A percentile compares a stretch with the other conserved stretches of the same genome.
These are phyloP conservation scores for Petrophora chlorosata DNA, from an alignment of 2,888 invertebrate genomes.

Conservation along the genomic window DNA sequence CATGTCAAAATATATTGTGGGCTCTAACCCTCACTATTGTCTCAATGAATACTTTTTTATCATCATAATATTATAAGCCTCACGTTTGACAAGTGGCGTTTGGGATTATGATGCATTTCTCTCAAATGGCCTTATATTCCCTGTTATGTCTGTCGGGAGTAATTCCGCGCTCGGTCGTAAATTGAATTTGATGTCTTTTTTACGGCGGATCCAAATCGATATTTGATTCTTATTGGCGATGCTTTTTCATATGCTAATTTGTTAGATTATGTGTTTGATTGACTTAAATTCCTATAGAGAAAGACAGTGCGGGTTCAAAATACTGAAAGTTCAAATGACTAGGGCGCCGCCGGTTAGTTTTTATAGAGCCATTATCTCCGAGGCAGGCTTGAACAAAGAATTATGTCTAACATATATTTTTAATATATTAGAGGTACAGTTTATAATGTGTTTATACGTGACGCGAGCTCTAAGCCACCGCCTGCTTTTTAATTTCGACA, in stretches of 20 bases:
- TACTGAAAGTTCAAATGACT: constrained; percentile 25
- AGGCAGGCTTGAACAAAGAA: constrained; percentile 42
- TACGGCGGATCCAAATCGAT: constrained; percentile 71
- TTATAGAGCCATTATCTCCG: constrained; percentile 41
- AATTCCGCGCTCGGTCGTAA: constrained; percentile 66
- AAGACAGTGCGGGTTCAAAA: constrained; percentile 8
- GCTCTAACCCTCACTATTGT: constrained; percentile 76
- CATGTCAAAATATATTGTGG: constrained; percentile 78
- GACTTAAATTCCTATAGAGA: constrained; percentile 18
- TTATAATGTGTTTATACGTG: constrained; percentile 77
- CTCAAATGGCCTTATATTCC: constrained; percentile 42
- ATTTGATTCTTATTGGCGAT: constrained; percentile 66
- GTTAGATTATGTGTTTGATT: constrained; percentile 56
- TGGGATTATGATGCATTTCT: constrained; percentile 70
- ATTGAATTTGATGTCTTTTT: constrained; percentile 78
- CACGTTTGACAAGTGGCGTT: constrained; percentile 75
- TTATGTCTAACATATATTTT: constrained; percentile 57
- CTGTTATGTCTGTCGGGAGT: constrained; percentile 45
- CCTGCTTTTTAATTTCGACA: constrained; percentile 72
- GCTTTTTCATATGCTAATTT: constrained; percentile 78
- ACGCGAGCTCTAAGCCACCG: constrained; percentile 65
- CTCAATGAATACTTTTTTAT: constrained; percentile 82
- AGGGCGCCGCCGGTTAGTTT: constrained; percentile 50
- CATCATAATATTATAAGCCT: constrained; percentile 74
- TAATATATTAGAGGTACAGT: constrained; percentile 73